These are phyloP conservation scores for Xenus cinereus DNA, from an alignment of 2,113 vertebrate species.

Conservation along the genomic window DNA sequence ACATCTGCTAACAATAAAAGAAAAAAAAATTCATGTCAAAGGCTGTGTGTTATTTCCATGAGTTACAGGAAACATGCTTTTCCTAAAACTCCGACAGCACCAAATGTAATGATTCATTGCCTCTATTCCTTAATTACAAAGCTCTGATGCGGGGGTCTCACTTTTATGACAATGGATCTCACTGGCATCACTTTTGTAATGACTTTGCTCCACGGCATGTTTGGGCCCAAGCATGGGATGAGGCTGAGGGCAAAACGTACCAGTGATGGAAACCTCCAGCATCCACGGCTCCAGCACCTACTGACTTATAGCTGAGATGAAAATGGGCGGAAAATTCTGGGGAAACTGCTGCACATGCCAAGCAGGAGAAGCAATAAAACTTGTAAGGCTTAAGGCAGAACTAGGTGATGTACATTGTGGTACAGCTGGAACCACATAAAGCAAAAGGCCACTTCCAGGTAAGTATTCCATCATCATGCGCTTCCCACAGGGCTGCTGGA, in stretches of 20 bases:
- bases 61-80: constrained; percentile 3
- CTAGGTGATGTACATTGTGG: not conserved
- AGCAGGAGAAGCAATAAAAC: not conserved
- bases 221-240: not conserved
- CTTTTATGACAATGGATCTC: not conserved
- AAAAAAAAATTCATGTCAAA: not conserved
- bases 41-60: not conserved
- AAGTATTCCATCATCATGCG: not conserved
- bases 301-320: not conserved
- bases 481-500: not conserved
- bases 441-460: not conserved
- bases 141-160: not conserved
- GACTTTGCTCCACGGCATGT: not conserved
- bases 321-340: not conserved
- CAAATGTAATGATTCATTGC: constrained; percentile 16
- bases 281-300: not conserved
- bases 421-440: not conserved
- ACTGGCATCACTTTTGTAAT: not conserved
- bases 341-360: not conserved
- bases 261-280: not conserved
- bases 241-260: not conserved
- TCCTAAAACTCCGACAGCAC: not conserved
- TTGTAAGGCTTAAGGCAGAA: not conserved
- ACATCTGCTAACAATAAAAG: not conserved
- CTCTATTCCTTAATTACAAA: constrained; percentile 20